Evolutionary conservation across 2,113 vertebrate genomes (phyloP).

Genomic region (Setophaga kirtlandii): DNA sequence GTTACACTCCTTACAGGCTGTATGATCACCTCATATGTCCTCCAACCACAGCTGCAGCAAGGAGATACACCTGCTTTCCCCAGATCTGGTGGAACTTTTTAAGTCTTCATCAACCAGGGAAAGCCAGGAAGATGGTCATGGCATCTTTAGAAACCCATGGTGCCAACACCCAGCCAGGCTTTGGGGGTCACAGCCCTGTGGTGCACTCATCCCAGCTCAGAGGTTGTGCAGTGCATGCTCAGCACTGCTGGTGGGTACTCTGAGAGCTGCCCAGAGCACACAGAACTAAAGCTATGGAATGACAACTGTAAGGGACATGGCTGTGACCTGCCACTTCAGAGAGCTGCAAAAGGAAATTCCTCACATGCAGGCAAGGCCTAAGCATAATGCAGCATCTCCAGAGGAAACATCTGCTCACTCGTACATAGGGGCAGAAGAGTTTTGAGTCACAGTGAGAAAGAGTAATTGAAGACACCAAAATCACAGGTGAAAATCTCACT

Average conservation of each 20-base stretch:
- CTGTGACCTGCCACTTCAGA: background rate
- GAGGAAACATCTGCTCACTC: background rate
- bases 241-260: background rate
- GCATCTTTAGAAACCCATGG: background rate
- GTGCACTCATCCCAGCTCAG: background rate
- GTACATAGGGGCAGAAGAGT: rapidly evolving
- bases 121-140: background rate
- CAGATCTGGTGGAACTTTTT: background rate
- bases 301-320: rapidly evolving
- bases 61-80: background rate
- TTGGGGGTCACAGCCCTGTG: background rate
- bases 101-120: background rate
- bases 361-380: rapidly evolving
- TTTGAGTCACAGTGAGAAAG: background rate
- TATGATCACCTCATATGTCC: background rate
- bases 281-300: background rate
- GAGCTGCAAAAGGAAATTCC: background rate
- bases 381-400: background rate
- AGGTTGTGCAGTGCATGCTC: background rate
- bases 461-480: background rate
- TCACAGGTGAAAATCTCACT: background rate
- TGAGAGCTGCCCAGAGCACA: background rate
- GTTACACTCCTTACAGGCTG: background rate
- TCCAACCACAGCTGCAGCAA: background rate
- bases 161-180: too few relatives aligned